Evolutionary conservation across 2,888 invertebrate species (phyloP).

Genomic region (Cataglyphis rosenhaueri): DNA sequence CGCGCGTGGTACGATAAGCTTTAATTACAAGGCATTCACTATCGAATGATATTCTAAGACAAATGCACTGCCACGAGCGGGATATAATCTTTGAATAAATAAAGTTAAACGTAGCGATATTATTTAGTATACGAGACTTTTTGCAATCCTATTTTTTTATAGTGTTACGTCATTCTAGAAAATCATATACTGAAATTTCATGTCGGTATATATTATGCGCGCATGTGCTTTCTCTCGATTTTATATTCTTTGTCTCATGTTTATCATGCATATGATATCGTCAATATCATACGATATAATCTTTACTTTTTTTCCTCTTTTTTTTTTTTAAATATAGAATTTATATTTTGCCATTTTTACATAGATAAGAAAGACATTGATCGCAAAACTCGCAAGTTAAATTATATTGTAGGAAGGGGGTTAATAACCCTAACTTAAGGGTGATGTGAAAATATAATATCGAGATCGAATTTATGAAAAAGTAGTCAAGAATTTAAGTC

Average conservation of each 20-base stretch:
- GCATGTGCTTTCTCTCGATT: background rate
- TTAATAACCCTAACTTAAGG: no score
- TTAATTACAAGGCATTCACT: conserved; percentile 18
- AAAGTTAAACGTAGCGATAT: conserved; percentile 13
- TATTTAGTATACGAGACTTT: background rate
- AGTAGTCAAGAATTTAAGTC: background rate
- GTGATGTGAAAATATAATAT: background rate
- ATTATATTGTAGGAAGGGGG: background rate
- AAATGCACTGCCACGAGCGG: background rate
- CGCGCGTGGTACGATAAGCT: conserved; percentile 16
- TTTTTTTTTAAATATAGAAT: background rate
- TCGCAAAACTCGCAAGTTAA: conserved; percentile 3
- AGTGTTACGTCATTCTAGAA: background rate
- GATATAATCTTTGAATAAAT: conserved; percentile 26
- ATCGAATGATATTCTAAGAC: conserved; percentile 9
- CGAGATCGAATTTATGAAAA: background rate
- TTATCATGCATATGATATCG: background rate
- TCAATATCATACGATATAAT: background rate
- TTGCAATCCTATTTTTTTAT: background rate
- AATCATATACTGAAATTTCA: background rate
- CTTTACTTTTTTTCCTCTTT: background rate
- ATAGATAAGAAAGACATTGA: background rate
- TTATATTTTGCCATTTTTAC: conserved; percentile 12
- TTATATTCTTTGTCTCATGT: background rate
- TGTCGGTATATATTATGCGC: background rate